These are phyloP conservation scores for Drosophila meridiana DNA, from an alignment of 2,888 invertebrate species.

Conservation along the genomic window DNA sequence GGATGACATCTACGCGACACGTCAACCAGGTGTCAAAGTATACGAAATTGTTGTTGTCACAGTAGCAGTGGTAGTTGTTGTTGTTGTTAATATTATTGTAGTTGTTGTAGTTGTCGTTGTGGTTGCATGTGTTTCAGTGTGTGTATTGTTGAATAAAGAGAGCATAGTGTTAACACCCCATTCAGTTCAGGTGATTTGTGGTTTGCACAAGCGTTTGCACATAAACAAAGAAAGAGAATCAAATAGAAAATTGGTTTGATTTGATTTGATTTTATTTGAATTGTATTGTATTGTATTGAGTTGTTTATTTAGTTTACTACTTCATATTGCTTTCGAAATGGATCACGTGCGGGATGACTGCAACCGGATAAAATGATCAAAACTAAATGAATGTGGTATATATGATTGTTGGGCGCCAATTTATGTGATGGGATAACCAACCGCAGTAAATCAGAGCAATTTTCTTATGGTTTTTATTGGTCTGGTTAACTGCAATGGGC, in stretches of 20 bases:
- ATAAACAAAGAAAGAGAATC: conserved; percentile 72
- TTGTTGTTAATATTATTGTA: conserved; percentile 13
- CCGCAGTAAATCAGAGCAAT: conserved; percentile 22
- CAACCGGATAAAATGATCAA: conserved; percentile 29
- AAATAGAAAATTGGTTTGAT: conserved; percentile 40
- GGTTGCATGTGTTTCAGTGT: conserved; percentile 46
- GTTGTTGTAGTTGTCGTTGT: conserved; percentile 36
- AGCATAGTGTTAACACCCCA: conserved; percentile 62
- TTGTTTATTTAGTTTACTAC: conserved; percentile 39
- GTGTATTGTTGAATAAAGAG: conserved; percentile 36
- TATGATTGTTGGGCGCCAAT: conserved; percentile 25
- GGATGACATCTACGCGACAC: conserved; percentile 78
- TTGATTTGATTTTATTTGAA: conserved; percentile 13
- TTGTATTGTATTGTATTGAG: conserved; percentile 10
- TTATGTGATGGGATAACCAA: conserved; percentile 13
- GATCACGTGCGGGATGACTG: conserved; percentile 35
- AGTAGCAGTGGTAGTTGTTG: conserved; percentile 29
- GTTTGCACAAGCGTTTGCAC: conserved; percentile 68
- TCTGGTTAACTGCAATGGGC: background rate
- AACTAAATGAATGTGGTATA: conserved; percentile 22
- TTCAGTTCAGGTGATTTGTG: conserved; percentile 52
- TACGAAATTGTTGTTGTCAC: conserved; percentile 15
- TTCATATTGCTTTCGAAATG: conserved; percentile 34
- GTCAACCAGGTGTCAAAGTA: conserved; percentile 35
- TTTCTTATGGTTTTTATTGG: conserved; percentile 1